These are phyloP conservation scores for Thrips palmi DNA, from an alignment of 1,140 invertebrate species.

Conservation along the genomic window DNA sequence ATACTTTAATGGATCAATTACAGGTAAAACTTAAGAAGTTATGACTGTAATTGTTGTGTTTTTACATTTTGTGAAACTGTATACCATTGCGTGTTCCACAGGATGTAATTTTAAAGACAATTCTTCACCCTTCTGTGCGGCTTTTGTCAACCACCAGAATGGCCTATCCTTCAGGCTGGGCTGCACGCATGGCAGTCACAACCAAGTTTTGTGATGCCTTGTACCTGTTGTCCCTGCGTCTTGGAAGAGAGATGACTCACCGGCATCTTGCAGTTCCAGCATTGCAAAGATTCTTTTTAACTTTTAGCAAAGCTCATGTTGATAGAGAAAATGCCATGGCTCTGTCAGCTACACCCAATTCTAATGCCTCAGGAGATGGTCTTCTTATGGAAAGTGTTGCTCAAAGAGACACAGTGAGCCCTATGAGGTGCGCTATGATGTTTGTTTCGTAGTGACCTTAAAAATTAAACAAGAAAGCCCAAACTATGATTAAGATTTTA, in stretches of 20 bases:
- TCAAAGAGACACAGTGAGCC: too few species aligned
- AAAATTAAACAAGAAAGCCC: too few species aligned
- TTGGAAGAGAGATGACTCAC: conserved; percentile 69
- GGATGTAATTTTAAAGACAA: conserved; percentile 53
- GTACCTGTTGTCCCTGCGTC: conserved; percentile 54
- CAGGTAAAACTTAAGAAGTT: conserved; percentile 31
- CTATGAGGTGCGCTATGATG: too few species aligned
- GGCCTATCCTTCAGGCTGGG: conserved; percentile 56
- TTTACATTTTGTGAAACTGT: conserved; percentile 1
- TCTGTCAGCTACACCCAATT: conserved; percentile 18
- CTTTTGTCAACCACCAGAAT: conserved; percentile 51
- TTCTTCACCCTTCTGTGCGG: conserved; percentile 56
- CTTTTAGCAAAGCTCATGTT: conserved; percentile 67
- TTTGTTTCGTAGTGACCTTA: too few species aligned
- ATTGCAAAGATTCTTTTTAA: conserved; percentile 62
- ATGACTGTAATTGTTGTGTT: conserved; percentile 2
- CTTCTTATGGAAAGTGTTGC: too few species aligned
- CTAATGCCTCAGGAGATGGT: too few species aligned
- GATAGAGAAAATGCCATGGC: too few species aligned
- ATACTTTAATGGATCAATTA: conserved; percentile 68
- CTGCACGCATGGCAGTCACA: conserved; percentile 50
- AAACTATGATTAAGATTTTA: too few species aligned
- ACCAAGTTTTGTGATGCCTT: conserved; percentile 65
- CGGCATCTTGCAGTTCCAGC: conserved; percentile 51
- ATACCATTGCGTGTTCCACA: conserved; percentile 19